Percentiles rank a stretch among this genome's conserved stretches.
phyloP scores from a whole-genome alignment of 2,113 vertebrate genomes.

The Nycticryphes semicollaris region DNA sequence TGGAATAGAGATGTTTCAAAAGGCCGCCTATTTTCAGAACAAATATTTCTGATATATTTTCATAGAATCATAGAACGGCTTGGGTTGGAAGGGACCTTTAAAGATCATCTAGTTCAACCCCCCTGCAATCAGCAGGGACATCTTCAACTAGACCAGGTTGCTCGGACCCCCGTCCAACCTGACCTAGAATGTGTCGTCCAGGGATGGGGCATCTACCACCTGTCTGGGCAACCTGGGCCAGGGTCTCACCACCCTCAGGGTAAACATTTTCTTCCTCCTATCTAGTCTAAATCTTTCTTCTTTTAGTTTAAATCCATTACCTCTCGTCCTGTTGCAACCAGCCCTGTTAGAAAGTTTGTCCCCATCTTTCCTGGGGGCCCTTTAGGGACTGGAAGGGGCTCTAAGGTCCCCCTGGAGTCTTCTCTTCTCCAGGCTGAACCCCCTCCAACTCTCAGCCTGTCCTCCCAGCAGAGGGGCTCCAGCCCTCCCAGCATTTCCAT shows the following conservation, averaged over 20 bases:
- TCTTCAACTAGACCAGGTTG: not conserved
- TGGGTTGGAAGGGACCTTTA: not conserved
- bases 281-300: not conserved
- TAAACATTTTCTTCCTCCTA: not conserved
- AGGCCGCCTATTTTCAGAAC: not conserved
- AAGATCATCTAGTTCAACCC: not conserved
- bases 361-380: not conserved
- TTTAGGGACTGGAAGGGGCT: no score
- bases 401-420: no score
- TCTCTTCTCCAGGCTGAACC: no score
- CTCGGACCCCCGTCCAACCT: not conserved
- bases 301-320: not conserved
- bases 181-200: not conserved
- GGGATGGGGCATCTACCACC: not conserved
- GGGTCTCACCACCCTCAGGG: not conserved
- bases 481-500: not conserved
- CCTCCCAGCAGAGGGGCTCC: not conserved
- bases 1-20: not conserved
- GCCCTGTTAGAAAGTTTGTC: no score
- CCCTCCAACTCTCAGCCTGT: no score
- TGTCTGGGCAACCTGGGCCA: not conserved
- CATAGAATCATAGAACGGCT: not conserved
- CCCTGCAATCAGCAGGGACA: not conserved
- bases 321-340: not conserved
- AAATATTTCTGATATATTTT: not conserved